phyloP scores from a whole-genome alignment of 2,888 invertebrate species.

The Anoplius nigerrimus region DNA sequence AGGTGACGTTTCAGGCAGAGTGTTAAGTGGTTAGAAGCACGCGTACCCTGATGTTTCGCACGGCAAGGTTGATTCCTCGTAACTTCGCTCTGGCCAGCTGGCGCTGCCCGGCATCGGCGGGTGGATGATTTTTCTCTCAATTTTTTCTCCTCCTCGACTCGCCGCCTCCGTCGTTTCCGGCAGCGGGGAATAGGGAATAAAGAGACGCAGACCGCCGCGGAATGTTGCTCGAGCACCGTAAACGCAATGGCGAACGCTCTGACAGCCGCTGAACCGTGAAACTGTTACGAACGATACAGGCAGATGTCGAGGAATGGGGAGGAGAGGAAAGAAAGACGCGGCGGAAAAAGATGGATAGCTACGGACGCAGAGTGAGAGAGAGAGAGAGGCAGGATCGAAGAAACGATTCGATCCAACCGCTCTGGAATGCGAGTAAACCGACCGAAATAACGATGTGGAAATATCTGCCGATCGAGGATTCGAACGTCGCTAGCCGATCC shows the following conservation, averaged over 20 bases:
- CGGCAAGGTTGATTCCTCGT: too few relatives aligned
- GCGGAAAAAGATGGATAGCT: background rate
- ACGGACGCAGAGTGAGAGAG: background rate
- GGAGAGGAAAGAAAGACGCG: constrained; percentile 10
- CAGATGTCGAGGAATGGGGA: too few relatives aligned
- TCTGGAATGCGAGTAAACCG: constrained; percentile 31
- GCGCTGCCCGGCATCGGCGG: too few relatives aligned
- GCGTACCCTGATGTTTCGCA: too few relatives aligned
- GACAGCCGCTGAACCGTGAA: constrained; percentile 61
- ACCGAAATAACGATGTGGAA: constrained; percentile 25
- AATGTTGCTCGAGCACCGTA: constrained; percentile 25
- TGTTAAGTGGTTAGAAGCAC: too few relatives aligned
- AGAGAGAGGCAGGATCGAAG: constrained; percentile 16
- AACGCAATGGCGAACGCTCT: constrained; percentile 50
- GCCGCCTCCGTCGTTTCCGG: background rate
- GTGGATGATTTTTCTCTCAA: too few relatives aligned
- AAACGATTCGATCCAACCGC: constrained; percentile 24
- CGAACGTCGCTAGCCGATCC: background rate
- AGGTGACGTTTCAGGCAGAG: too few relatives aligned
- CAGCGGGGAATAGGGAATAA: background rate
- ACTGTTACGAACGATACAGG: constrained; percentile 43
- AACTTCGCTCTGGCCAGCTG: too few relatives aligned
- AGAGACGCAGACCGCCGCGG: background rate
- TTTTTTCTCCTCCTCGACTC: too few relatives aligned
- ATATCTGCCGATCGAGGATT: constrained; percentile 7